Percentiles rank a stretch among this genome's conserved stretches.
phyloP scores from a whole-genome alignment of 37 sponge, comb jelly and placozoan genomes.

The Bolinopsis microptera region DNA sequence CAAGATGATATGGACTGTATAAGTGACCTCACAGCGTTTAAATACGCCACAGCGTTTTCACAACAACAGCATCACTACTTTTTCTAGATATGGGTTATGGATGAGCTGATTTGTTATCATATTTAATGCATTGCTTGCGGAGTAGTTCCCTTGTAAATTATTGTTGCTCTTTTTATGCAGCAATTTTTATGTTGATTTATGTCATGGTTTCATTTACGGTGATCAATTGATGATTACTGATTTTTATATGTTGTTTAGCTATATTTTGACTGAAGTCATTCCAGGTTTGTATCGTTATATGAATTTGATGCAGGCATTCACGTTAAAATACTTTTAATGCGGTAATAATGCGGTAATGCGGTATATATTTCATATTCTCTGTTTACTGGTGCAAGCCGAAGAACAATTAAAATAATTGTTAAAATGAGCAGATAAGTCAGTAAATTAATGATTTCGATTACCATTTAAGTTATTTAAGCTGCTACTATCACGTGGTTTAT shows the following conservation, averaged over 20 bases:
- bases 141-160: background rate
- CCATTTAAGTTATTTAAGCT: too few species aligned
- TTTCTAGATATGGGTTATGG: background rate
- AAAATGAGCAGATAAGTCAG: too few species aligned
- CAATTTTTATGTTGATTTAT: background rate
- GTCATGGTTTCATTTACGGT: background rate
- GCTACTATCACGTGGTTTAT: too few species aligned
- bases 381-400: too few species aligned
- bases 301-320: background rate
- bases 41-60: too few species aligned
- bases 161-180: background rate
- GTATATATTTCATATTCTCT: too few species aligned
- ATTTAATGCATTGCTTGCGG: background rate
- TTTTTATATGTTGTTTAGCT: background rate
- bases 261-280: background rate
- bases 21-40: too few species aligned
- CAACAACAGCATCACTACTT: background rate
- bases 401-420: too few species aligned
- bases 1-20: too few species aligned
- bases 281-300: background rate
- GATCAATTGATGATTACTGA: background rate
- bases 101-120: background rate
- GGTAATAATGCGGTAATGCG: too few species aligned
- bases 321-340: background rate
- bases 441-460: too few species aligned